Evolutionary conservation across 2,113 vertebrate species (phyloP).

Genomic region (Campylomormyrus tamandua): DNA sequence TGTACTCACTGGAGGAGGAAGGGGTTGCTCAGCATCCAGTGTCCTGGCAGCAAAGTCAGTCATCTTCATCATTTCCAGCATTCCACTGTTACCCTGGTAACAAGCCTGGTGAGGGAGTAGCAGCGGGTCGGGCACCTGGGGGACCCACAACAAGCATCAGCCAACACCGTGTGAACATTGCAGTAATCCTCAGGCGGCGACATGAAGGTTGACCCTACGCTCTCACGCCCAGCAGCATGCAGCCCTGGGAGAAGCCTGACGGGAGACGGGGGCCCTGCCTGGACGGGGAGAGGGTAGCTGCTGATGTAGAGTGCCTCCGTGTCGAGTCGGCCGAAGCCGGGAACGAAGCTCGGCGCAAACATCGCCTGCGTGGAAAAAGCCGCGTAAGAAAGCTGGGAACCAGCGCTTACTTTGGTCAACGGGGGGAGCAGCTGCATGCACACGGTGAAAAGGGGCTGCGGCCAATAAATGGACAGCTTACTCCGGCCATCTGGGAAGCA

Average conservation of each 20-base stretch:
- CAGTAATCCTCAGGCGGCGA: neutral
- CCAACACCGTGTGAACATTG: neutral
- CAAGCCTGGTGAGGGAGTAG: neutral
- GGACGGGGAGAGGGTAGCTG: neutral
- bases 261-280: neutral
- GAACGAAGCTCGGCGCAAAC: neutral
- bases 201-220: neutral
- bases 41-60: neutral
- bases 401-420: neutral
- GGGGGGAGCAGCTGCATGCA: neutral
- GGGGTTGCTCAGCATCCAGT: neutral
- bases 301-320: slow-evolving; percentile 9
- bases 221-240: neutral
- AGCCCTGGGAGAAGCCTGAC: neutral
- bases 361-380: neutral
- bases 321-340: neutral
- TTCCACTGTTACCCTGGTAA: neutral
- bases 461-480: neutral
- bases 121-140: neutral
- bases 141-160: neutral
- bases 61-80: slow-evolving; percentile 5
- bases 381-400: neutral
- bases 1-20: neutral
- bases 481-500: neutral
- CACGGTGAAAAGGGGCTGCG: neutral